phyloP scores from a whole-genome alignment of 2,797 vertebrate species.

The Halcyon smyrnensis region DNA sequence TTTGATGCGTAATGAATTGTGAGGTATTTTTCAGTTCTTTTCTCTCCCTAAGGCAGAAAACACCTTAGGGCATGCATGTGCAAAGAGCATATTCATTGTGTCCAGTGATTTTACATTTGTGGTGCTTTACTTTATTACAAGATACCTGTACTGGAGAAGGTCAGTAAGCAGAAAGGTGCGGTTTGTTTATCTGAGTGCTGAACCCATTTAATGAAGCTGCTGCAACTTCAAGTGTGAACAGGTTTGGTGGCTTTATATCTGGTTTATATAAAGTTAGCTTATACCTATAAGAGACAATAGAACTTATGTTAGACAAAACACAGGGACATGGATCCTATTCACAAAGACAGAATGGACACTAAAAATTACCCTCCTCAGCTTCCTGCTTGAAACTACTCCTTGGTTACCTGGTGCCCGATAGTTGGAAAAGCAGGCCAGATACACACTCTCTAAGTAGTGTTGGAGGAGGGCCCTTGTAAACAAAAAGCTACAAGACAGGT shows the following conservation, averaged over 20 bases:
- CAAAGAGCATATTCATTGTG: background rate
- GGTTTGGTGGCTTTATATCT: background rate
- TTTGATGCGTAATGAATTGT: background rate
- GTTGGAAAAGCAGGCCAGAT: background rate
- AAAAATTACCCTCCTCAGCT: background rate
- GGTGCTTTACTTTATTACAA: background rate
- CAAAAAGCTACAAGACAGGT: background rate
- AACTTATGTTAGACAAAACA: background rate
- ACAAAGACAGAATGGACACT: background rate
- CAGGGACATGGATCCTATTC: rapidly evolving
- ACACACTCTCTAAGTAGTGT: background rate
- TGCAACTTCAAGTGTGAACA: background rate
- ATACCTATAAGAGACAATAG: background rate
- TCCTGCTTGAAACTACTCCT: background rate
- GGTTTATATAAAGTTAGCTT: background rate
- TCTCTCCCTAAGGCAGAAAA: background rate
- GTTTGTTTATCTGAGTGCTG: background rate
- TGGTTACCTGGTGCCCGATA: background rate
- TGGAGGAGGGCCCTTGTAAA: background rate
- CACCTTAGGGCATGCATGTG: background rate
- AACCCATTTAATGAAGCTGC: background rate
- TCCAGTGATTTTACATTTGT: background rate
- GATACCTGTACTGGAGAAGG: background rate
- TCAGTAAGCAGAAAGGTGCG: background rate
- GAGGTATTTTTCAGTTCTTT: background rate